Evolutionary conservation across 2,888 invertebrate genomes (phyloP).

Genomic region (Julus scandinavius): DNA sequence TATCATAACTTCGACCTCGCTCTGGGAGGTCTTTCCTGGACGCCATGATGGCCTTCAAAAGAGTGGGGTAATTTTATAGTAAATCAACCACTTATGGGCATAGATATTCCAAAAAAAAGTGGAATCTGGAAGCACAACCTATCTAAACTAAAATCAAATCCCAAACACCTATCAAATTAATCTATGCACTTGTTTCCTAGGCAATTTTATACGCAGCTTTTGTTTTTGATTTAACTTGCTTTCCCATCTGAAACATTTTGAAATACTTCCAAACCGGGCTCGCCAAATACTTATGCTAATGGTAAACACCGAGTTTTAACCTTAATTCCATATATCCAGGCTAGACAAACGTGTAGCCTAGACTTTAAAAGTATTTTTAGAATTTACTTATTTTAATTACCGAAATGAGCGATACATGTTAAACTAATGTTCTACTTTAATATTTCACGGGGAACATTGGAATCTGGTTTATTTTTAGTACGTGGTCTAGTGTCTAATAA

Average conservation of each 20-base stretch:
- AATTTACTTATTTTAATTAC: neutral
- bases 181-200: neutral
- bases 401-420: neutral
- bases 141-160: neutral
- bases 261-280: neutral
- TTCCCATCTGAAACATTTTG: neutral
- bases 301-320: neutral
- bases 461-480: neutral
- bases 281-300: neutral
- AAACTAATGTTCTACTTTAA: neutral
- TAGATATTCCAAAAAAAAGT: slow-evolving; percentile 12
- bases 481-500: neutral
- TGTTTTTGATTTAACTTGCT: neutral
- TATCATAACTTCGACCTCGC: slow-evolving; percentile 59
- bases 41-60: slow-evolving; percentile 53
- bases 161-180: neutral
- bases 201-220: neutral
- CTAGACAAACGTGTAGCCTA: neutral
- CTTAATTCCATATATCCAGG: neutral
- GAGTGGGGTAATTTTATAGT: slow-evolving; percentile 23
- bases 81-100: neutral
- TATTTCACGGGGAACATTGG: no score
- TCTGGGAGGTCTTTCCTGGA: slow-evolving; percentile 58
- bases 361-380: neutral
- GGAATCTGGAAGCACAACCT: neutral